Evolutionary conservation across 2,888 invertebrate genomes (phyloP).

Genomic region (Amiota communis): DNA sequence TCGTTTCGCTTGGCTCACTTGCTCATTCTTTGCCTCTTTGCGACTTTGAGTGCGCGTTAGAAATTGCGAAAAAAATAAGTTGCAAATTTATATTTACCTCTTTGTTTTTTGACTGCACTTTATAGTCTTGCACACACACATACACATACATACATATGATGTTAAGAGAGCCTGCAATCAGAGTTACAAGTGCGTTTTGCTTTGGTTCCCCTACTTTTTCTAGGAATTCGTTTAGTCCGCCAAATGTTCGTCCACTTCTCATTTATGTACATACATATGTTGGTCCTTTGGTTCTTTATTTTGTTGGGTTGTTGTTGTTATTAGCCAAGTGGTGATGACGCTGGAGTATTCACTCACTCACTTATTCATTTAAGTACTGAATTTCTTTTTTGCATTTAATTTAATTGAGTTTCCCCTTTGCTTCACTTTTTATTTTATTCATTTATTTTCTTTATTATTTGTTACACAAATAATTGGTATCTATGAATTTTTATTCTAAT

Average conservation of each 20-base stretch:
- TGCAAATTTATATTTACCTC: background rate
- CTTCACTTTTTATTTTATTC: slow-evolving; percentile 3
- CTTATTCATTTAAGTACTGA: background rate
- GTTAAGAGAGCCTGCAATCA: slow-evolving; percentile 18
- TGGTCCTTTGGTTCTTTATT: slow-evolving; percentile 57
- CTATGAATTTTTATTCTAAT: slow-evolving; percentile 1
- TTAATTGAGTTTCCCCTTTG: slow-evolving; percentile 15
- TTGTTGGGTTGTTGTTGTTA: slow-evolving; percentile 54
- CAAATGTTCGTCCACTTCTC: background rate
- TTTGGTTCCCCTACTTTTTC: slow-evolving; percentile 9
- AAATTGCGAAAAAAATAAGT: slow-evolving; percentile 60
- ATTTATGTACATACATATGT: too few relatives aligned
- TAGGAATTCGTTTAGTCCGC: background rate
- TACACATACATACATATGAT: slow-evolving; percentile 32
- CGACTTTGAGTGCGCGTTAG: slow-evolving; percentile 63
- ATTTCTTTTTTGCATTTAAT: slow-evolving; percentile 25
- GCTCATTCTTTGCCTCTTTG: slow-evolving; percentile 46
- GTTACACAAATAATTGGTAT: background rate
- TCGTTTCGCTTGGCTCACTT: background rate
- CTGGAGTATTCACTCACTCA: slow-evolving; percentile 41
- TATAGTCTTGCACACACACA: slow-evolving; percentile 38
- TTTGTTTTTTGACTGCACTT: slow-evolving; percentile 8
- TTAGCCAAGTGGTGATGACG: slow-evolving; percentile 59
- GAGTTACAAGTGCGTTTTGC: slow-evolving; percentile 21
- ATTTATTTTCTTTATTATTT: background rate